Conservation (phyloP, 2,797 vertebrate species). For the Hozukius guyotensis region DNA sequence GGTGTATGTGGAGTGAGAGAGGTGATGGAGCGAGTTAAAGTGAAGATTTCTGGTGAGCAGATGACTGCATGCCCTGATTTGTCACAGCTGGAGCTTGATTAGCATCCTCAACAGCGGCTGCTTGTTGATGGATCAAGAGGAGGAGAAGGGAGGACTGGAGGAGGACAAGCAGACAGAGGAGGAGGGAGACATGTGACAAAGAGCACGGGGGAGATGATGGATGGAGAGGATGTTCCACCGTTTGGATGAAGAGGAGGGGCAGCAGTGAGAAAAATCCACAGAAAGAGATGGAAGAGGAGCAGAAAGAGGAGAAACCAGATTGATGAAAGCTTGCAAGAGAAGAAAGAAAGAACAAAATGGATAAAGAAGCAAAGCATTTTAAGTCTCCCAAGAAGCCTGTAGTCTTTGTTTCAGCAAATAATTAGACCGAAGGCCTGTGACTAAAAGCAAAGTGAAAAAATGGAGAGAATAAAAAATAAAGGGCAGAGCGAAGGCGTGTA, state of each 20-base stretch:
- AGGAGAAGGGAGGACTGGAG: not conserved
- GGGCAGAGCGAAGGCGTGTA: not conserved
- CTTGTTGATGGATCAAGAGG: conserved; percentile 29
- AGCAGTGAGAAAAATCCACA: not conserved
- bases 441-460: not conserved
- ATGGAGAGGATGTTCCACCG: conserved; percentile 19
- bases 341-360: not conserved
- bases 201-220: conserved; percentile 9
- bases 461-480: conserved; percentile 7
- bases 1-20: not conserved
- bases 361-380: not conserved
- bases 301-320: not conserved
- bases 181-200: conserved; percentile 8
- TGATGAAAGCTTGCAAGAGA: not conserved
- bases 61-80: conserved; percentile 44
- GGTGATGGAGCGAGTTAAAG: conserved; percentile 4
- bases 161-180: not conserved
- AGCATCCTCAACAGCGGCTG: conserved; percentile 25
- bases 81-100: conserved; percentile 62
- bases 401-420: not conserved
- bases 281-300: not conserved
- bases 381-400: not conserved
- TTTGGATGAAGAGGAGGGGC: not conserved
- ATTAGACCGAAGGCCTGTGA: not conserved
- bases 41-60: conserved; percentile 20